phyloP scores from a whole-genome alignment of 1,140 invertebrate species.

The Zeugodacus cucurbitae region DNA sequence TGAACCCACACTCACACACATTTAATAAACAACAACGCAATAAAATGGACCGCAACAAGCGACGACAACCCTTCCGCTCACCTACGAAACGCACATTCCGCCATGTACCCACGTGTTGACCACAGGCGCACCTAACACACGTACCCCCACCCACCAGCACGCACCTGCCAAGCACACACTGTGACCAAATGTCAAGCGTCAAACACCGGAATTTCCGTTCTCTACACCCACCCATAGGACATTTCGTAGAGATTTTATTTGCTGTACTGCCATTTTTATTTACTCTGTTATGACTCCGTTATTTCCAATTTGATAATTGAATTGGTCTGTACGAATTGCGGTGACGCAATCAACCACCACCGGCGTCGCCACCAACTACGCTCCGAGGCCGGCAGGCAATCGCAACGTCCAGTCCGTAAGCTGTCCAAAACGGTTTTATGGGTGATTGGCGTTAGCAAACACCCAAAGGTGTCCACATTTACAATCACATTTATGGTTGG shows the following conservation, averaged over 20 bases:
- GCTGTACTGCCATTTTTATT: background rate
- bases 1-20: background rate
- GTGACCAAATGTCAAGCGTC: slow-evolving; percentile 26
- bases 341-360: background rate
- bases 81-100: background rate
- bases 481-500: background rate
- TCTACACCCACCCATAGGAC: background rate
- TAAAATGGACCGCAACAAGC: background rate
- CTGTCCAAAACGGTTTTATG: slow-evolving; percentile 34
- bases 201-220: background rate
- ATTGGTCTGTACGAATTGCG: slow-evolving; percentile 11
- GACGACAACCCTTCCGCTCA: background rate
- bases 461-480: slow-evolving; percentile 34
- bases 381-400: background rate
- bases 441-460: slow-evolving; percentile 35
- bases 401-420: background rate
- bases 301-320: slow-evolving; percentile 36
- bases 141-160: no score
- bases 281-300: slow-evolving; percentile 36
- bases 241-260: slow-evolving; percentile 26
- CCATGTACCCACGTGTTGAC: background rate
- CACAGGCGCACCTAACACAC: background rate
- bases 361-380: background rate
- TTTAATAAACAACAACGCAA: background rate
- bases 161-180: background rate